These are phyloP conservation scores for Encarsia formosa DNA, from an alignment of 2,888 invertebrate species.

Conservation along the genomic window DNA sequence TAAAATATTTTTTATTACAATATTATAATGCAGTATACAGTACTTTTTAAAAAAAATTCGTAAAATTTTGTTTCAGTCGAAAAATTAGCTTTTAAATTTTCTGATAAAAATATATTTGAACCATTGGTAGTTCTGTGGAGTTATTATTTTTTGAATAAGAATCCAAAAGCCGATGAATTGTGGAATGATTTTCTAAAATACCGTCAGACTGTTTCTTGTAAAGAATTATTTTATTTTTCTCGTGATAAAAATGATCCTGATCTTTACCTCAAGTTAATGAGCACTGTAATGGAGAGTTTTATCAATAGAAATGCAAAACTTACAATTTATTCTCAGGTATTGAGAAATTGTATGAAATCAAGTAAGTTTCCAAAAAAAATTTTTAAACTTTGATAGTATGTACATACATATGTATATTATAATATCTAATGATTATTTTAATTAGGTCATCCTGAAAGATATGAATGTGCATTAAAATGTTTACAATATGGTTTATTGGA, in stretches of 20 bases:
- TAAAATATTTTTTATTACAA: neutral
- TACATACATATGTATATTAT: too few relatives aligned
- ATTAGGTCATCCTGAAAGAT: slow-evolving; percentile 4
- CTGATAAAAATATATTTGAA: neutral
- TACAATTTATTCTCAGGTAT: neutral
- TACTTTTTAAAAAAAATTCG: neutral
- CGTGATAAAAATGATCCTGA: neutral
- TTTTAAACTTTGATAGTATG: too few relatives aligned
- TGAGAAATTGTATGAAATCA: neutral
- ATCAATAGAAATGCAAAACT: neutral
- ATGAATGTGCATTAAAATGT: slow-evolving; percentile 1
- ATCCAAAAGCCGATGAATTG: slow-evolving; percentile 1
- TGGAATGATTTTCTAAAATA: neutral
- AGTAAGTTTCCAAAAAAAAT: too few relatives aligned
- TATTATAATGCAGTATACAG: neutral
- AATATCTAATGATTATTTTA: neutral
- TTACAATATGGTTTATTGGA: neutral
- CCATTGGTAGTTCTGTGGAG: slow-evolving; percentile 5
- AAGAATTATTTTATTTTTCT: neutral
- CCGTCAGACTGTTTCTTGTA: neutral
- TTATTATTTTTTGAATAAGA: slow-evolving; percentile 6
- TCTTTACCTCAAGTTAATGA: neutral
- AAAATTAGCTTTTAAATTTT: neutral
- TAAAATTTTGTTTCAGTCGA: slow-evolving; percentile 1
- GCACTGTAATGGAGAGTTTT: neutral